A percentile compares a stretch with the other conserved stretches of the same genome.
phyloP scores from a whole-genome alignment of 2,888 invertebrate species.

The Heliconius cydno region DNA sequence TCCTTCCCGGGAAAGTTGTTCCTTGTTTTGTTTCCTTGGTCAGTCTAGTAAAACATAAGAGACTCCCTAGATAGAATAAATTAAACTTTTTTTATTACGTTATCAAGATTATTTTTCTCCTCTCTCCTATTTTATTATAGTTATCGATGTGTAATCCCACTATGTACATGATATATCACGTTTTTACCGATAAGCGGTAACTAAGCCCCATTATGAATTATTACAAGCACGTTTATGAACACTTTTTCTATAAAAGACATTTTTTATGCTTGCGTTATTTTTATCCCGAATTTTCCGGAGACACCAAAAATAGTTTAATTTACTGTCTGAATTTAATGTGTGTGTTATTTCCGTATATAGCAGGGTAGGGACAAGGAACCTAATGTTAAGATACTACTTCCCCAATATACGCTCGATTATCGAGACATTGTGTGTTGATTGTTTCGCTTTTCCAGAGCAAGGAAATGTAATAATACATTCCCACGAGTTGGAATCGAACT shows the following conservation, averaged over 20 bases:
- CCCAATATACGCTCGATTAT: too few species aligned
- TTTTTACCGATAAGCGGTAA: slow-evolving; percentile 11
- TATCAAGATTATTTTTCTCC: not conserved
- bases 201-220: not conserved
- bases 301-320: not conserved
- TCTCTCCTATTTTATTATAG: not conserved
- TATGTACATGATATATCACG: not conserved
- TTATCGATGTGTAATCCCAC: slow-evolving; percentile 14
- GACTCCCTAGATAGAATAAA: too few species aligned
- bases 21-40: not conserved
- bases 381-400: too few species aligned
- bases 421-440: too few species aligned
- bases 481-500: not conserved
- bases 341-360: too few species aligned
- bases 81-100: not conserved
- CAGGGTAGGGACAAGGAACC: too few species aligned
- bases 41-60: not conserved
- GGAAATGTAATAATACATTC: not conserved
- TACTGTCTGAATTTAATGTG: not conserved
- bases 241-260: not conserved
- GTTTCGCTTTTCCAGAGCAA: too few species aligned
- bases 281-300: not conserved
- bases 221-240: not conserved
- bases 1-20: not conserved
- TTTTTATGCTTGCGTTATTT: not conserved